Conservation (phyloP, 2,888 invertebrate genomes). For the Dorcus hopei region DNA sequence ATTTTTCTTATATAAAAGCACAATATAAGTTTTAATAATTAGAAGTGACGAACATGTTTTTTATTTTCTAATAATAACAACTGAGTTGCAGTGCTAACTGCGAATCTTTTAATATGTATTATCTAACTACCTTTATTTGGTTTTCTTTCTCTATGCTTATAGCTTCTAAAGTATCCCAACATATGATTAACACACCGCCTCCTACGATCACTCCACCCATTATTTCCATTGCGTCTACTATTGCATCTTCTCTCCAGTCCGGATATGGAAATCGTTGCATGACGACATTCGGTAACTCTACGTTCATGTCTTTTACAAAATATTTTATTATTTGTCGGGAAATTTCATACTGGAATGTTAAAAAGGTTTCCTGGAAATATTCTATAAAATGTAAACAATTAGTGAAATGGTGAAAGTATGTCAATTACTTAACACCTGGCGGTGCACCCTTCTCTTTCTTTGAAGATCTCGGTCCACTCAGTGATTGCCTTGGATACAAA, state of each 20-base stretch:
- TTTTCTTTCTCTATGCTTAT: slow-evolving; percentile 74
- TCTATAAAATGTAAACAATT: slow-evolving; percentile 43
- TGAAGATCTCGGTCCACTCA: slow-evolving; percentile 30
- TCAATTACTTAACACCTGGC: slow-evolving; percentile 18
- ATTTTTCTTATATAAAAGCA: too few species aligned
- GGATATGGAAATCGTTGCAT: slow-evolving; percentile 74
- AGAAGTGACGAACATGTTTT: too few species aligned
- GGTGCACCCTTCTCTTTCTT: slow-evolving; percentile 19
- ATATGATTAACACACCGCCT: slow-evolving; percentile 78
- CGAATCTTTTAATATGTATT: too few species aligned
- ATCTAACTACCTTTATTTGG: slow-evolving; percentile 72
- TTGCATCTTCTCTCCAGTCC: slow-evolving; percentile 62
- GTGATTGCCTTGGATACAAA: slow-evolving; percentile 47
- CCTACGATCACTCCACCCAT: slow-evolving; percentile 75
- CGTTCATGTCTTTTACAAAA: background rate
- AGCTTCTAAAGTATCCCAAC: slow-evolving; percentile 74
- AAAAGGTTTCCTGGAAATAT: slow-evolving; percentile 63
- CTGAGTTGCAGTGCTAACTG: too few species aligned
- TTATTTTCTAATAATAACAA: too few species aligned
- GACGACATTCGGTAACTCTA: slow-evolving; percentile 42
- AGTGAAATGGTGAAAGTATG: background rate
- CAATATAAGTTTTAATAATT: too few species aligned
- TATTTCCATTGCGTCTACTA: slow-evolving; percentile 63
- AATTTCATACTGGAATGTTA: too few species aligned
- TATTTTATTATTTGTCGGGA: slow-evolving; percentile 15